Evolutionary conservation across 2,888 invertebrate genomes (phyloP), one percentile per base, ranked within the genome.

Genomic region (Kuschelorhynchus macadamiae): DNA sequence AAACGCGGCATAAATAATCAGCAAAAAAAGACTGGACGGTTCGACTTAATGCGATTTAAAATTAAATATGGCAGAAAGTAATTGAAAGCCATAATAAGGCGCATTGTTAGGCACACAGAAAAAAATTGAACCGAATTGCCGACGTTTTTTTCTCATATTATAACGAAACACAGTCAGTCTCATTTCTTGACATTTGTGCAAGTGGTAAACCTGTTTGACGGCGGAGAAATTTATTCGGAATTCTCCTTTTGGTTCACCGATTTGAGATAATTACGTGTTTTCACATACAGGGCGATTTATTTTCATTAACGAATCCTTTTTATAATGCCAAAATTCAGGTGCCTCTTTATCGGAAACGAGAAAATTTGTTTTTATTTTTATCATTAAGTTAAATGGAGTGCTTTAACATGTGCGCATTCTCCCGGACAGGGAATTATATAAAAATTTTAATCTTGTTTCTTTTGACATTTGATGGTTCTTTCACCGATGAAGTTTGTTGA

Each of bases 111-210:
- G 36, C 36, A 36, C 11, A 36, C 36, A 36, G 11, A 36, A n/a
- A 33, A 50, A 52, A 39, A 53, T 25, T 53, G 21, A 53, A 20
- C 33, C 41, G 39, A 11, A 33, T 53, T 53, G 49, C 32, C 17
- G 8, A 8, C 32, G 17, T 11, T 53, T 39, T 25, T 44, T 57
- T 56, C 14, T 44, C 46, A n/a, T n/a, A n/a, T n/a, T n/a, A n/a
- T n/a, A n/a, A n/a, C 53, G 44, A 53, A 52, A 62, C n/a, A n/a
- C 25, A 50, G 36, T n/a, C 17, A 32, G 41, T 61, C 49, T 44
- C 62, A 55, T 63, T 63, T 63, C 63, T 61, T 63, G 56, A 56
- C 63, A 64, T 64, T 64, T 64, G 49, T 64, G 36, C 55, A 47
- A 63, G 47, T 47, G 55, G 63, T 25, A 56, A 64, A 56, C 63